These are phyloP conservation scores for Pantherophis guttatus DNA, from an alignment of 2,113 vertebrate species.

Conservation along the genomic window DNA sequence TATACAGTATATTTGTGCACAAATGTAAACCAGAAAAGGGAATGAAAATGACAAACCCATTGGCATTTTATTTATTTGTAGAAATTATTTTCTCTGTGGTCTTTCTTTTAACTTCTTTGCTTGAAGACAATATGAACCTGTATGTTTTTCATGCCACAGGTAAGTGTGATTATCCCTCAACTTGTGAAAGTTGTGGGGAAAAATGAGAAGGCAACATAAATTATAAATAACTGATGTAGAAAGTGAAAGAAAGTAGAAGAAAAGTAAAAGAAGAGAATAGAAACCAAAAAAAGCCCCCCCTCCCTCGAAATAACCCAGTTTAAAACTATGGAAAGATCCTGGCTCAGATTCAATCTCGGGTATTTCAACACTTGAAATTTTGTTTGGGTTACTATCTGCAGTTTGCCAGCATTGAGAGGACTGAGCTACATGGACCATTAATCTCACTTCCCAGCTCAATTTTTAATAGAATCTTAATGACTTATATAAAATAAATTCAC, in stretches of 20 bases:
- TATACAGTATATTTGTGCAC: background rate
- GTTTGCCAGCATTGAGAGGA: too few relatives aligned
- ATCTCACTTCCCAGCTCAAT: background rate
- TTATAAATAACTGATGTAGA: conserved; percentile 1
- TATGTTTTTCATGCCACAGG: background rate
- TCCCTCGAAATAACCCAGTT: background rate
- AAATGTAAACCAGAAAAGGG: background rate
- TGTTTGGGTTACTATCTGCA: background rate
- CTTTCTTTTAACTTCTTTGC: background rate
- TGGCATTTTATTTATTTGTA: background rate
- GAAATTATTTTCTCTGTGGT: background rate
- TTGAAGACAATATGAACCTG: background rate
- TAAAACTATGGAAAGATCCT: background rate
- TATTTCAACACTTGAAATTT: background rate
- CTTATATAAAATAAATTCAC: background rate
- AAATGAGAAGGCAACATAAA: background rate
- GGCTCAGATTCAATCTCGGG: background rate
- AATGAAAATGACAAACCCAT: background rate
- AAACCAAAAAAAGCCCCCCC: background rate
- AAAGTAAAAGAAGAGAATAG: background rate
- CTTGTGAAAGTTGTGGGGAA: background rate
- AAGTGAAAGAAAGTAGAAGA: background rate
- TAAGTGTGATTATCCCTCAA: background rate
- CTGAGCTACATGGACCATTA: background rate
- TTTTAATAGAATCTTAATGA: background rate